These are phyloP conservation scores for Centropyge bicolor DNA, from an alignment of 2,797 vertebrate species.

Conservation along the genomic window DNA sequence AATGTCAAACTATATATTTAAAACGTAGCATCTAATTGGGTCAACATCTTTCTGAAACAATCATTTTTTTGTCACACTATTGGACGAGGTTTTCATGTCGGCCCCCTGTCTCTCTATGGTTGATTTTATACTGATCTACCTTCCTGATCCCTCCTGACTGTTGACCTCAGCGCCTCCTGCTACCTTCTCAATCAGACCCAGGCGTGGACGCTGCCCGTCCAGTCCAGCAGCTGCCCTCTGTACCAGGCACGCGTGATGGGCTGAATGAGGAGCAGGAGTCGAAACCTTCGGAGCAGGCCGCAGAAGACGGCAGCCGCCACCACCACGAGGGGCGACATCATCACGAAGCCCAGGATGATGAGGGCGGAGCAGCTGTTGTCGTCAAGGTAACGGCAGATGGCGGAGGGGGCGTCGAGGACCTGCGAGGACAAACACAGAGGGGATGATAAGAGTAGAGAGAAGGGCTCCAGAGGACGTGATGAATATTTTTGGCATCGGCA, in stretches of 20 bases:
- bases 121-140: slow-evolving; percentile 5
- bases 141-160: background rate
- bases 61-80: background rate
- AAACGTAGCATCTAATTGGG: background rate
- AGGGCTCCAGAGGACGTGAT: slow-evolving; percentile 9
- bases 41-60: background rate
- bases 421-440: slow-evolving; percentile 54
- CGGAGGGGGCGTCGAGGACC: slow-evolving; percentile 79
- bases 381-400: slow-evolving; percentile 90
- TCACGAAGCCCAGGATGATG: slow-evolving; percentile 94
- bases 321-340: slow-evolving; percentile 95
- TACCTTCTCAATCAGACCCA: slow-evolving; percentile 80
- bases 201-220: slow-evolving; percentile 75
- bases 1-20: background rate
- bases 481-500: slow-evolving; percentile 17
- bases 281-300: slow-evolving; percentile 87
- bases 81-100: slow-evolving; percentile 26
- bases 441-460: slow-evolving; percentile 17
- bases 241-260: slow-evolving; percentile 84
- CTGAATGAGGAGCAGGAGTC: slow-evolving; percentile 86
- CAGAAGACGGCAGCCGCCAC: slow-evolving; percentile 91
- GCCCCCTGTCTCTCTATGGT: slow-evolving; percentile 7
- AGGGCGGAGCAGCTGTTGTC: slow-evolving; percentile 95
- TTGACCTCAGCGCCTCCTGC: background rate
- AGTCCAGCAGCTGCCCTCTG: slow-evolving; percentile 82